Base-by-base conservation (phyloP, 2,797 vertebrate genomes). In the Phoebastria nigripes region DNA sequence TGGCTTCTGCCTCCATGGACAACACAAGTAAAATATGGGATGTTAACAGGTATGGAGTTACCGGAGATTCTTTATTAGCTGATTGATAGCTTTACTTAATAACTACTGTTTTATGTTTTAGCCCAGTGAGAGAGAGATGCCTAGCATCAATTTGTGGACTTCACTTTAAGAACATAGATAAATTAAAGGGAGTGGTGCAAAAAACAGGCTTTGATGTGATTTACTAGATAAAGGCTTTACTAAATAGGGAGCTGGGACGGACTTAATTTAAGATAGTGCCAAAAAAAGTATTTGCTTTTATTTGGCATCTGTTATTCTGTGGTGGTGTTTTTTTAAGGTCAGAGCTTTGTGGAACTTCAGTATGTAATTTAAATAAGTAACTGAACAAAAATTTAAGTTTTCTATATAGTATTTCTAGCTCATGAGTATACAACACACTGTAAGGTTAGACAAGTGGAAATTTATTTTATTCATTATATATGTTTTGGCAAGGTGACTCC, bases 1-100 rank as follows among this genome's bases (percentile, higher is more conserved):
- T 99, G 87, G 98, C 98, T 19, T 99, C 99, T 61, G 98, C 98
- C 62, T 99, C 98, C 8, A 70, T 97, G 56, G 99, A 99, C 74
- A 97, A 90, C 66, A 99, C 98, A 1, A 94, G 97, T 66, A 98
- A 98, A 96, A 97, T 99, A 93, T 98, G 98, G 99, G 99, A 99
- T 93, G 82, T 99, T 31, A 98, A 97, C 55, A 98, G 97, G 98
- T 98, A 95, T 33, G 94, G 89, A 42, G 19, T 39, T 58, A 11
- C 70, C 84, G 25, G 54, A 62, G 29, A 33, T 52, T 46, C 42
- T 35, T 59, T 8, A 9, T 4, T 49, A 31, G 7, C 21, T 39
- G 8, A 16, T 12, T 20, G 33, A 6, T 26, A 5, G 17, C 31
- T 76, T 56, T n/a, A 1, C 42, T 55, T 67, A 28, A 31, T 24